phyloP scores from a whole-genome alignment of 1,140 invertebrate genomes.

The Nebria ingens region DNA sequence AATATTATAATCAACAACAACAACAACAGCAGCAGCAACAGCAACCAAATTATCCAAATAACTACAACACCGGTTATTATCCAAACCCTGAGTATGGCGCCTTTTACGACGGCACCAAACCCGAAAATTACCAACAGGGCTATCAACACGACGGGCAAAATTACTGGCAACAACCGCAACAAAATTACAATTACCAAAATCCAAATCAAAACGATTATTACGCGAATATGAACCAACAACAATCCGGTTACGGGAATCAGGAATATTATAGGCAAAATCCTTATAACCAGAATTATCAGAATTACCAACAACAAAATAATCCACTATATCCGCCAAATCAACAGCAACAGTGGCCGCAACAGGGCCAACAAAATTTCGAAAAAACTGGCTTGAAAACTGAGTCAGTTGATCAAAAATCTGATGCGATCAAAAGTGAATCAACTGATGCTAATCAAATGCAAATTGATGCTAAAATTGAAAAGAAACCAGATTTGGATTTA shows the following conservation, averaged over 20 bases:
- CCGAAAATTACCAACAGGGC: background rate
- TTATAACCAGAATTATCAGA: background rate
- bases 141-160: background rate
- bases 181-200: background rate
- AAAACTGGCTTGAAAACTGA: no score
- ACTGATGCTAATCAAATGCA: no score
- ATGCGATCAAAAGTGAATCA: no score
- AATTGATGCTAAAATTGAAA: background rate
- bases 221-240: background rate
- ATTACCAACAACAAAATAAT: slow-evolving; percentile 11
- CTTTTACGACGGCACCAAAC: background rate
- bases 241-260: slow-evolving; percentile 13
- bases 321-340: slow-evolving; percentile 17
- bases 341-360: slow-evolving; percentile 1
- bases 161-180: background rate
- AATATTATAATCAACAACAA: slow-evolving; percentile 12
- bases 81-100: background rate
- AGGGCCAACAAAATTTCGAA: background rate
- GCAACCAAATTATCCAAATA: slow-evolving; percentile 4
- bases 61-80: slow-evolving; percentile 7
- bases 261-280: slow-evolving; percentile 14
- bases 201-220: background rate
- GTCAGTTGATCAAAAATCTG: no score
- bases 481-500: background rate
- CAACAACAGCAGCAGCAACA: no score